phyloP scores from a whole-genome alignment of 2,888 invertebrate species.

The Amphipoea lucens region DNA sequence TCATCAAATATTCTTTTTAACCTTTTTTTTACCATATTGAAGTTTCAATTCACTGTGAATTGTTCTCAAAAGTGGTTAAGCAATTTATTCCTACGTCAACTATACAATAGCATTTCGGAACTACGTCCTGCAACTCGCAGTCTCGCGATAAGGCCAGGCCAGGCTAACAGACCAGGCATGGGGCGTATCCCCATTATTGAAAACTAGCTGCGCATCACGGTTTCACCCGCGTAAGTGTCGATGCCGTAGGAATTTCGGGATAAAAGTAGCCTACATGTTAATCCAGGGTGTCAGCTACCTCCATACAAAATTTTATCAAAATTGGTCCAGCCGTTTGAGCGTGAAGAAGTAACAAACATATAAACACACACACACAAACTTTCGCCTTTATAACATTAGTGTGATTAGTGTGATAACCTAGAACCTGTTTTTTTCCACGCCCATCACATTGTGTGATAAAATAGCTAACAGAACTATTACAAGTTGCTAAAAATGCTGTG shows the following conservation, averaged over 20 bases:
- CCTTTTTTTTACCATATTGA: background rate
- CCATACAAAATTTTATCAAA: no score
- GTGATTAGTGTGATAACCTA: background rate
- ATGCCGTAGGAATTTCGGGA: no score
- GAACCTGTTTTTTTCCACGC: background rate
- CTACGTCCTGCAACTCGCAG: background rate
- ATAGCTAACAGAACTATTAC: background rate
- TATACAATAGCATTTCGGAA: background rate
- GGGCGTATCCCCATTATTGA: background rate
- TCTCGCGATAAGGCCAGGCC: no score
- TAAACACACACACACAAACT: no score
- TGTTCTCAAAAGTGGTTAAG: background rate
- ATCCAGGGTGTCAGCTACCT: no score
- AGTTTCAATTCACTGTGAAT: background rate
- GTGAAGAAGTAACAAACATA: no score
- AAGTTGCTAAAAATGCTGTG: background rate
- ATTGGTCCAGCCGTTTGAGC: no score
- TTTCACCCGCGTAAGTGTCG: no score
- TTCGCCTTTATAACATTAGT: no score
- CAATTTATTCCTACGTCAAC: background rate
- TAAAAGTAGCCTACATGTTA: no score
- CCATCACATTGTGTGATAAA: background rate
- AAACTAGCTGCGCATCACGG: no score
- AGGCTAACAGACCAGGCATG: background rate
- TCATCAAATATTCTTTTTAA: no score